Conservation (phyloP, 2,888 invertebrate species). For the Acleris laterana region DNA sequence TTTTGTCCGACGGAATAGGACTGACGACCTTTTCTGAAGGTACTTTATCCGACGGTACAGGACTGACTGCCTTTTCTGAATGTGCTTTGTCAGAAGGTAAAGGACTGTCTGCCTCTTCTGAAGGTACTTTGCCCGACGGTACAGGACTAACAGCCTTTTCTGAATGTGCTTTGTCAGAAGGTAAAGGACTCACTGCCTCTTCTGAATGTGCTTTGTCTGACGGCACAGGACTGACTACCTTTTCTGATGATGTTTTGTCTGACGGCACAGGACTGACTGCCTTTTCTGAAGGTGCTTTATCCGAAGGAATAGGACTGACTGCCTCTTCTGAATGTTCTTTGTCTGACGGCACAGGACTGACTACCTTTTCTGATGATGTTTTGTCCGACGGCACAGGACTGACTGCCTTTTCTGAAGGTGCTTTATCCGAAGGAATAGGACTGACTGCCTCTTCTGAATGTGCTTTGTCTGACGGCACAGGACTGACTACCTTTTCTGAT, state of each 20-base stretch:
- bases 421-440: not conserved
- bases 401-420: not conserved
- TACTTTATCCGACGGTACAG: slow-evolving; percentile 13
- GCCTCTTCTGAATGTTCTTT: no score
- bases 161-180: no score
- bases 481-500: slow-evolving; percentile 36
- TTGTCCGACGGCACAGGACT: slow-evolving; percentile 29
- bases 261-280: no score
- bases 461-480: slow-evolving; percentile 14
- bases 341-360: slow-evolving; percentile 2
- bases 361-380: slow-evolving; percentile 13
- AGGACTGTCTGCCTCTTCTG: not conserved
- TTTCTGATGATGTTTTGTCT: no score
- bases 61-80: slow-evolving; percentile 28
- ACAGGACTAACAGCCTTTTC: not conserved
- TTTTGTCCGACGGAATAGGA: no score
- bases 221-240: no score
- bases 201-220: no score
- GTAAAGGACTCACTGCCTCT: no score
- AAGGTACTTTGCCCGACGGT: not conserved
- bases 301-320: no score
- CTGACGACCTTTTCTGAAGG: slow-evolving; percentile 16
- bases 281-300: no score
- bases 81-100: not conserved
- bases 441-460: slow-evolving; percentile 22